Evolutionary conservation across 2,797 vertebrate species (phyloP).

Genomic region (Danio kyathit): DNA sequence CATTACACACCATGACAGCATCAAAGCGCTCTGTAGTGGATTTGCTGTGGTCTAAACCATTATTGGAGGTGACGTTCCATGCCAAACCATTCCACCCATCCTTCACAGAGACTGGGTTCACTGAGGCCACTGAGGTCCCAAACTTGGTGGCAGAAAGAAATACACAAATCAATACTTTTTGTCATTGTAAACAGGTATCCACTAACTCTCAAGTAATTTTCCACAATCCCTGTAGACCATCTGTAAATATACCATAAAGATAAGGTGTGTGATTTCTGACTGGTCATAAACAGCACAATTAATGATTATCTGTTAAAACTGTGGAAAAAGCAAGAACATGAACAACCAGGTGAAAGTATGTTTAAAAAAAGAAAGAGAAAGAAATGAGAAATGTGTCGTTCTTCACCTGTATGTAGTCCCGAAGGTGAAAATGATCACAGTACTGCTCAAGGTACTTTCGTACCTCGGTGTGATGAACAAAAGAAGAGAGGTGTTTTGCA

Average conservation of each 20-base stretch:
- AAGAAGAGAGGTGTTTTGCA: conserved; percentile 70
- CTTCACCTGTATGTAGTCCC: conserved; percentile 66
- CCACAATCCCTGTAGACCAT: neutral
- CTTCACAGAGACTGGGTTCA: conserved; percentile 63
- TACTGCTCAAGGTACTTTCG: conserved; percentile 74
- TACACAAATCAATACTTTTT: neutral
- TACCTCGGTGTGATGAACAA: conserved; percentile 73
- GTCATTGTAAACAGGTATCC: too few species aligned
- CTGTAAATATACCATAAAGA: conserved; percentile 20
- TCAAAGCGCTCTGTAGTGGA: conserved; percentile 68
- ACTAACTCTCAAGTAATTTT: conserved; percentile 14
- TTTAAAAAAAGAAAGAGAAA: neutral
- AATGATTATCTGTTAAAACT: neutral
- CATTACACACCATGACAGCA: conserved; percentile 75
- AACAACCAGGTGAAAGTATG: neutral
- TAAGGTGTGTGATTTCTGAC: neutral
- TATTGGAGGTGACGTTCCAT: conserved; percentile 68
- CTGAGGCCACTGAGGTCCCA: conserved; percentile 63
- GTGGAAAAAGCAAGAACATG: neutral
- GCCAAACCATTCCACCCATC: conserved; percentile 56
- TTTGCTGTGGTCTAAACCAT: conserved; percentile 40
- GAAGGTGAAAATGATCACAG: conserved; percentile 65
- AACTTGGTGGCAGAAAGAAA: conserved; percentile 62
- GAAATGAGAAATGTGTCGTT: neutral
- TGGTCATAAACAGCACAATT: neutral